Percentiles rank a stretch among this genome's conserved stretches.
Conservation (phyloP, 2,888 invertebrate genomes). For the Limnephilus lunatus region DNA sequence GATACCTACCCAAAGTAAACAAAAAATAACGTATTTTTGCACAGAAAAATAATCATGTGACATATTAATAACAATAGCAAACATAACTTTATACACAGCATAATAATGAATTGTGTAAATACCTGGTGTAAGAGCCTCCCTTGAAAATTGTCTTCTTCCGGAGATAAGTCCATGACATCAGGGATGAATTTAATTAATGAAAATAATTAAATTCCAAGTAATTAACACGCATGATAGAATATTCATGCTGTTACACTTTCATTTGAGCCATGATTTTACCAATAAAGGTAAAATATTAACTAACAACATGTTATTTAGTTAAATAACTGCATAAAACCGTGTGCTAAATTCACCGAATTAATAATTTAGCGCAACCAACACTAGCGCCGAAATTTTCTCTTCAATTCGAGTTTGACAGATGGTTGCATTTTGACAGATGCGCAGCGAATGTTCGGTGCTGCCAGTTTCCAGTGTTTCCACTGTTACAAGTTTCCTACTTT, state of each 20-base stretch:
- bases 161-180: slow-evolving; percentile 80
- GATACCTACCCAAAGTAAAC: background rate
- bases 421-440: slow-evolving; percentile 51
- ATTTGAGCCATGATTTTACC: background rate
- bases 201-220: slow-evolving; percentile 43
- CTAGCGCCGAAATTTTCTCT: slow-evolving; percentile 27
- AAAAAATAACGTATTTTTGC: background rate
- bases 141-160: slow-evolving; percentile 88
- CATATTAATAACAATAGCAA: background rate
- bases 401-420: slow-evolving; percentile 48
- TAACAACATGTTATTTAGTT: background rate
- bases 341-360: slow-evolving; percentile 27
- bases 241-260: slow-evolving; percentile 22
- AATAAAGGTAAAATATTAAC: background rate
- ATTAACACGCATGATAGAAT: slow-evolving; percentile 15
- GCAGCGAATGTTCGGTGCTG: slow-evolving; percentile 33
- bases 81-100: background rate
- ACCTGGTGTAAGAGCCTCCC: slow-evolving; percentile 88
- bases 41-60: background rate
- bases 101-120: slow-evolving; percentile 55
- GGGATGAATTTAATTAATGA: slow-evolving; percentile 50
- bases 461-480: slow-evolving; percentile 4
- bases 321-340: slow-evolving; percentile 3
- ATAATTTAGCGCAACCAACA: slow-evolving; percentile 27
- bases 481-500: background rate